Evolutionary conservation across 2,797 vertebrate genomes (phyloP), one percentile per base, ranked within the genome.

Genomic region (Rhyacichthys aspro): DNA sequence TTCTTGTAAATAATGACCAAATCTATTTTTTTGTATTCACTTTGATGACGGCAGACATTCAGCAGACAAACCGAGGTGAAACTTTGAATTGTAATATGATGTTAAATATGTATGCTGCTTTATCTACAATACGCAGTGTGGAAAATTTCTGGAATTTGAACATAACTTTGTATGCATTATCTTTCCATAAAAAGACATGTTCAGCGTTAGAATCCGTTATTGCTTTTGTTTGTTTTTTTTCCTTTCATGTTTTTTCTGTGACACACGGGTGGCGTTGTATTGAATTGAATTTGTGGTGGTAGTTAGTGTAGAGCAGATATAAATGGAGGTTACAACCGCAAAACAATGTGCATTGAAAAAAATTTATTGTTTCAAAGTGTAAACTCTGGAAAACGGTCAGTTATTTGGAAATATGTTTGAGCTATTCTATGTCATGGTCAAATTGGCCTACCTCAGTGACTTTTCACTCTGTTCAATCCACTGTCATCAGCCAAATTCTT

Each of bases 1-100:
- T 93, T 94, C 89, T 94, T 96, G 95, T 97, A 97, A 95, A 95
- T 95, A 96, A 94, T 93, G 93, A 95, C 94, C 94, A 94, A 96
- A 95, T 89, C 89, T 89, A 91, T 92, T 89, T 86, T 90, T 89
- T 92, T 91, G 91, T 92, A 92, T 88, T 92, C 92, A 89, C 88
- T 92, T 92, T 93, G 94, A 93, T 91, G 94, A 92, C 76, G 86
- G 92, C 94, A 94, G 94, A 92, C 92, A 93, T 94, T 89, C 86
- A 28, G 23, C 23, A 28, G 3, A 91, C 76, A 83, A 86, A 88
- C 89, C 86, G 78, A 90, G 90, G 91, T 93, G 87, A 94, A 93
- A 90, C 86, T 83, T 90, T 91, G 91, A 92, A 90, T 93, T 93
- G 89, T 92, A 92, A 92, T 92, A 91, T 93, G 88, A 93, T 92